Base-by-base conservation (phyloP, 1,140 invertebrate species). In the Rhagoletis zephyria region DNA sequence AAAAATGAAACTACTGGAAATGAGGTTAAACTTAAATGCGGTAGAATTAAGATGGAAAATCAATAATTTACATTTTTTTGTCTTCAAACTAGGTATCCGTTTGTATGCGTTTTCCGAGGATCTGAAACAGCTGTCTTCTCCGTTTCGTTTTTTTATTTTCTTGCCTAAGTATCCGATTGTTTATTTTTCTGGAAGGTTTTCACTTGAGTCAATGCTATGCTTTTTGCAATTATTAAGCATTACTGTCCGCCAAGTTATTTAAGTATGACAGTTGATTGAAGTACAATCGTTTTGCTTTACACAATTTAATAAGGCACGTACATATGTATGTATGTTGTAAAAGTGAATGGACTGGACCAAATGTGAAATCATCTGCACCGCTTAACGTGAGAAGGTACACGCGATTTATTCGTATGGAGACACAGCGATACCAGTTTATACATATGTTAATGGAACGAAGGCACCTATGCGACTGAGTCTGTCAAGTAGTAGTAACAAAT, bases 61-160 rank as follows among this genome's bases (percentile, higher is more conserved):
- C 74, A 81, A 81, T 81, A 81, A 48, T 16, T 56, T 81, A 56
- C 48, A 81, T 81, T 10, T 56, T 81, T 81, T 63, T 7, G 48
- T 5, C 30, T 81, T 59, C 12, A 3, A 45, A 63, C 42, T 56
- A 30, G 30, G 30, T 30, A 30, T 30, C 48, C 10, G 9, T 19
- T 12, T 42, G n/a, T 12, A 19, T 19, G n/a, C 16, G 67, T 48
- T 74, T 45, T 74, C 67, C 74, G 16, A 56, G 48, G 48, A n/a
- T 56, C 48, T 81, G n/a, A 6, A 81, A 56, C n/a, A 9, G 74
- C 48, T 81, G 74, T n/a, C 1, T 19, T 3, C 48, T n/a, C n/a
- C 19, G 40, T 77, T 77, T 77, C 4, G 40, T 74, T 74, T 74
- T 74, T 70, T 10, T 48, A 48, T 74, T 63, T 14, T 63, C 30